These are phyloP conservation scores for Cricetomys ansorgei DNA, from an alignment of 2,113 vertebrate species.

Conservation along the genomic window DNA sequence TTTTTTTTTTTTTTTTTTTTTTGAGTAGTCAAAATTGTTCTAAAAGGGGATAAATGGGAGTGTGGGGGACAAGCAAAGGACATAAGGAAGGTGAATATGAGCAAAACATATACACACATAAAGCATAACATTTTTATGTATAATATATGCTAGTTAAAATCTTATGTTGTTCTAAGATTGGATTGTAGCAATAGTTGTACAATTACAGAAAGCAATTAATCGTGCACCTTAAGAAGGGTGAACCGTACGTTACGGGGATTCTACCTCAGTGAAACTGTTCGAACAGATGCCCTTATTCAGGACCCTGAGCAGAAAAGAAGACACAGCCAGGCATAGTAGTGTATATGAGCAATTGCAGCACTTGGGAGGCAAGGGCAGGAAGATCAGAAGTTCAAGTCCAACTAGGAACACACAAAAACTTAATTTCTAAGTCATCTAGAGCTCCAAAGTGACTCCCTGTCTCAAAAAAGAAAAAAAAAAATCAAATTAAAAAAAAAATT, in stretches of 20 bases:
- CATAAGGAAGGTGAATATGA: neutral
- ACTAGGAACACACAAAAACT: neutral
- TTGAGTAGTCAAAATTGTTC: neutral
- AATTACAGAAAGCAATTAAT: conserved; percentile 35
- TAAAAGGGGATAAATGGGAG: neutral
- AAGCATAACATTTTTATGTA: neutral
- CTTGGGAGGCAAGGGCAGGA: neutral
- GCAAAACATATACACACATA: neutral
- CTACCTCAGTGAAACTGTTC: conserved; percentile 17
- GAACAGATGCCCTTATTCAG: conserved; percentile 6
- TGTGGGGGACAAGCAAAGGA: neutral
- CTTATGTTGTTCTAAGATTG: conserved; percentile 9
- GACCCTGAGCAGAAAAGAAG: conserved; percentile 1
- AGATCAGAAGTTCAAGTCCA: neutral
- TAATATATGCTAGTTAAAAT: neutral
- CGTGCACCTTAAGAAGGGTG: neutral
- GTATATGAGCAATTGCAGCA: neutral
- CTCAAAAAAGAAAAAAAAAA: neutral
- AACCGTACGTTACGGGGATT: conserved; percentile 4
- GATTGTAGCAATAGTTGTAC: neutral
- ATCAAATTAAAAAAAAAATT: neutral
- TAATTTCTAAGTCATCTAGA: neutral
- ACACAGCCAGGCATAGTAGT: neutral
- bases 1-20: too few species aligned
- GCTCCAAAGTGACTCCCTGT: neutral